Evolutionary conservation across 35 echinoderm and acorn worm species (phyloP), one percentile per base, ranked within the genome.

Genomic region (Apostichopus japonicus): DNA sequence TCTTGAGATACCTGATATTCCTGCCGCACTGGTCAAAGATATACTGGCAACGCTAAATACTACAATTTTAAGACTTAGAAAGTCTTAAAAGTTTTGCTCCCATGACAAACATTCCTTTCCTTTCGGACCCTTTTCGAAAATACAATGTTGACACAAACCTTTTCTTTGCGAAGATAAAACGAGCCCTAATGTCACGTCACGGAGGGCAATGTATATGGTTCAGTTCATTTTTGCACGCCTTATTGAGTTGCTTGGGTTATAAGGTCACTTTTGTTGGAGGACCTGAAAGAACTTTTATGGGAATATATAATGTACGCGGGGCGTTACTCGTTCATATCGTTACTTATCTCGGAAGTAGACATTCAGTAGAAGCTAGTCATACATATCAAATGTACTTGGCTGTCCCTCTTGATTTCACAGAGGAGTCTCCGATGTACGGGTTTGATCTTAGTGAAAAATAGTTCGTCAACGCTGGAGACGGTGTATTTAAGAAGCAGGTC

Each of bases 121-220:
- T 73, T 6, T 73, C n/a, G 6, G 21, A n/a, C n/a, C 71, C 6
- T 19, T 19, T 5, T 23, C 71, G n/a, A 19, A 73, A n/a, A 73
- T n/a, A 73, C 2, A 19, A 73, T 6, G 71, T 22, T 21, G 21
- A 73, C 71, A 19, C 71, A n/a, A 4, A 73, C 15, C 21, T 17
- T 15, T 73, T 73, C 71, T 73, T 73, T 16, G 21, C 6, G 71
- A 73, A 73, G 21, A 73, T 23, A 17, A 73, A 73, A 73, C 71
- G 21, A 17, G 71, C 23, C 17, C 21, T 73, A 19, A 17, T 73
- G 16, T 73, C 71, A 73, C 16, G 15, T 4, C 21, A 73, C 71
- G 71, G 71, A 73, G 71, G 71, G 17, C 71, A 73, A 23, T 73
- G 71, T 73, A 73, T 23, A 19, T 73, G 71, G 71, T 73, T n/a